Evolutionary conservation across 2,888 invertebrate genomes (phyloP), one percentile per base, ranked within the genome.

Genomic region (Eremobia ochroleuca): DNA sequence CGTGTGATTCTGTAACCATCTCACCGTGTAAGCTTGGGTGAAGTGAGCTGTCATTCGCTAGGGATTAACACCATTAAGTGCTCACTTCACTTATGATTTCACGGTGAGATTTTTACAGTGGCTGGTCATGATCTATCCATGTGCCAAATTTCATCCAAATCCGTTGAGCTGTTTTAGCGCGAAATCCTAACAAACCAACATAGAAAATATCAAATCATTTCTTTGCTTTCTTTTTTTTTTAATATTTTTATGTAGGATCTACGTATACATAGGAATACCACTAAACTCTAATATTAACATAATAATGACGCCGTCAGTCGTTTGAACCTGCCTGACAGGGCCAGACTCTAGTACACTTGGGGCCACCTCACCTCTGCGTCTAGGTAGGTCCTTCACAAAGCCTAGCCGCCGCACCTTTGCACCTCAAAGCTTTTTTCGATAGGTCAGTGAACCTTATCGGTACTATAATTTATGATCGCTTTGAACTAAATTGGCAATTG

Each of bases 351-450:
- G 88, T 77, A 88, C 92, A 83, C 92, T 93, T 83, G 85, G 70
- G 81, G 69, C 43, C 65, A 68, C 81, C 68, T 81, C 66, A 62
- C 78, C 83, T 87, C 90, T 85, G 86, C 88, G 92, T 91, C 91
- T 92, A 92, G 92, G 91, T 88, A 85, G 88, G 89, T 85, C 87
- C 93, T 94, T 87, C 81, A 93, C 92, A 91, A 91, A 91, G 93
- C 92, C 90, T 91, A 90, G 91, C 91, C 90, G 85, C 88, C 90
- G 87, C 89, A 90, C 89, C 83, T 86, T 86, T 86, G 85, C 90
- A 86, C 90, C 90, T 89, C 89, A 88, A 83, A 85, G 85, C 81
- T 83, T 82, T 88, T 88, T 83, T 83, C 75, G 87, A 89, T 83
- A 83, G 90, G 90, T 91, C 91, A 85, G 86, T 77, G 92, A 92